A percentile compares a stretch with the other conserved stretches of the same genome.
phyloP scores from a whole-genome alignment of 2,797 vertebrate species.

The Poeciliopsis turneri region DNA sequence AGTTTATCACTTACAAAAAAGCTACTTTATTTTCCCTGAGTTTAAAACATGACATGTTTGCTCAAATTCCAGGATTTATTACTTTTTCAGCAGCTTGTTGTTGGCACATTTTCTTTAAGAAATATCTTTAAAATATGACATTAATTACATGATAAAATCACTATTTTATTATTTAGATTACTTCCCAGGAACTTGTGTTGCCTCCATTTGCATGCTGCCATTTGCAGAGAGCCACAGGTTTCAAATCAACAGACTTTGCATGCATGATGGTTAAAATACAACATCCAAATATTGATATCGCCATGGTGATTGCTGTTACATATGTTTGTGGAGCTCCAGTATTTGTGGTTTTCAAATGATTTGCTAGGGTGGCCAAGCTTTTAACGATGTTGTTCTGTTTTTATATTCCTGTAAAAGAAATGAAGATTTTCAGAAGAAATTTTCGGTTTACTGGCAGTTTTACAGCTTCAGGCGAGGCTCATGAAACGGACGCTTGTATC shows the following conservation, averaged over 20 bases:
- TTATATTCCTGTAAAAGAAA: background rate
- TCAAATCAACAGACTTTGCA: background rate
- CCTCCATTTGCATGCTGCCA: background rate
- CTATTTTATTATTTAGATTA: background rate
- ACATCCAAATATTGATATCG: background rate
- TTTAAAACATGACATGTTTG: background rate
- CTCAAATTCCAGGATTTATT: slow-evolving; percentile 1
- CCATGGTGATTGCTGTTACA: background rate
- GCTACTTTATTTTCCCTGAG: slow-evolving; percentile 28
- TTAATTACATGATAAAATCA: background rate
- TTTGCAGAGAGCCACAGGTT: background rate
- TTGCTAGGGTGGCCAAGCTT: background rate
- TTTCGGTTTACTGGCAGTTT: background rate
- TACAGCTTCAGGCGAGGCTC: background rate
- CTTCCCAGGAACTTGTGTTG: background rate
- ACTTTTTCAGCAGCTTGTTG: background rate
- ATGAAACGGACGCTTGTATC: background rate
- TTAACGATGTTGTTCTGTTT: background rate
- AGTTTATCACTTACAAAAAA: slow-evolving; percentile 43
- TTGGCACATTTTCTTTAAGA: background rate
- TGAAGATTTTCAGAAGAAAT: background rate
- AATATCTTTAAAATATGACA: background rate
- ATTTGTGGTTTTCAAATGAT: background rate
- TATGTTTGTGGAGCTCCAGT: background rate
- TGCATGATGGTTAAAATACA: background rate